A percentile compares a stretch with the other conserved stretches of the same genome.
Evolutionary conservation across 2,797 vertebrate species (phyloP).

Genomic region (Parauchenoglanis punctatus): DNA sequence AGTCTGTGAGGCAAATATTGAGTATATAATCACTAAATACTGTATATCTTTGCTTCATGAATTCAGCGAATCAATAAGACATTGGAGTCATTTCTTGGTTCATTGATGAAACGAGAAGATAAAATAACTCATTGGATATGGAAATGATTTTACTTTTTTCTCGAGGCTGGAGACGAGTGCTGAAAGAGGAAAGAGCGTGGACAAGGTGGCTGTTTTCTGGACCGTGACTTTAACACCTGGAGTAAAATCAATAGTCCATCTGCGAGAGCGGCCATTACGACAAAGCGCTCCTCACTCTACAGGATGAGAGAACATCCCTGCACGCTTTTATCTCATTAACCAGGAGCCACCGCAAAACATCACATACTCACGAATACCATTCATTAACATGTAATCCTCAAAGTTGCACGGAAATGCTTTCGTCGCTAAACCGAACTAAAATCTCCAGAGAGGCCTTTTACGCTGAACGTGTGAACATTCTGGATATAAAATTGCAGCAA

Average conservation of each 20-base stretch:
- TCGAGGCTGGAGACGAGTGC: constrained; percentile 8
- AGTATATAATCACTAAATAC: constrained; percentile 24
- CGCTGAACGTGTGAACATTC: not conserved
- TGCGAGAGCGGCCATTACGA: constrained; percentile 25
- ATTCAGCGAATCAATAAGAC: constrained; percentile 51
- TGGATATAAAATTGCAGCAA: not conserved
- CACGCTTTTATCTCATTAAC: constrained; percentile 5
- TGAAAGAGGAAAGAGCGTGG: constrained; percentile 29
- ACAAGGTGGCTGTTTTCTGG: constrained; percentile 38
- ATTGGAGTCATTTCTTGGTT: constrained; percentile 34
- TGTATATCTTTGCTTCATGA: constrained; percentile 36
- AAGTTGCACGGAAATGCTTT: not conserved
- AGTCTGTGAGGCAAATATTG: not conserved
- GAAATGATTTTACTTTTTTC: not conserved
- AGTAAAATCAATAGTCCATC: constrained; percentile 60
- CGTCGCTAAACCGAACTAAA: not conserved
- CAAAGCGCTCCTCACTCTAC: constrained; percentile 24
- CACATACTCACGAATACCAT: not conserved
- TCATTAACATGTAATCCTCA: not conserved
- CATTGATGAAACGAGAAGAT: constrained; percentile 3
- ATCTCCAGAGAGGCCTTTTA: not conserved
- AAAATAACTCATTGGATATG: constrained; percentile 21
- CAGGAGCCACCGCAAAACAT: not conserved
- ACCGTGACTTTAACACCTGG: constrained; percentile 42
- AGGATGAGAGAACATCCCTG: not conserved